Base-by-base conservation (phyloP, 2,888 invertebrate genomes). In the Drosophila kuntzei region DNA sequence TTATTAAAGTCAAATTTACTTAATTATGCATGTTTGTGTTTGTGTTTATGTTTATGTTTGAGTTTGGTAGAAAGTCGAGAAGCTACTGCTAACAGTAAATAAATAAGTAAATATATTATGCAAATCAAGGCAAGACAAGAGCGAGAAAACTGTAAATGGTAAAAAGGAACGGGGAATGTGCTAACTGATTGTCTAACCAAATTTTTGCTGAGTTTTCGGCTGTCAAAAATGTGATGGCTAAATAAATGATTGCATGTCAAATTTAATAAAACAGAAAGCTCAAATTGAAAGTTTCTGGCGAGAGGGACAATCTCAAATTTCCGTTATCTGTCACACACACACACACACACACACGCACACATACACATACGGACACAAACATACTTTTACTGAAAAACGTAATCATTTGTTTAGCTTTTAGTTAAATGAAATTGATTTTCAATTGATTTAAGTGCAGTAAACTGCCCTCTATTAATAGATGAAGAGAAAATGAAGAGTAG, bases 371-470 rank as follows among this genome's bases (percentile, higher is more conserved):
- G 8, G 7, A 9, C 49, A 11, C 12, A 25, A 3, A 12, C 18
- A 22, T 8, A 37, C 27, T 9, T 27, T 9, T 2, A 36, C 16
- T 47, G 51, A 39, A 50, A 71, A 68, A 37, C 43, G 59, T 44
- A 71, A 68, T 73, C 73, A 87, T 76, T 87, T 84, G 76, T 76
- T 70, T 60, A 67, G 77, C 88, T 82, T 82, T 86, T 76, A 88
- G 76, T 77, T 88, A 77, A 83, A 84, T 84, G 70, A 82, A 84
- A 83, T 85, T 76, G 80, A 82, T 78, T 85, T 86, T 71, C 80
- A 80, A 83, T 88, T 80, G 83, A 58, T 72, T 84, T 76, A 81
- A 83, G 82, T 83, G 87, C 75, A 68, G 41, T 54, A 61, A 78
- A 34, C 55, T 55, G 29, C 29, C 20, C 41, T 20, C 55, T 43